phyloP scores from a whole-genome alignment of 2,888 invertebrate species.

The Macrophya annulata region DNA sequence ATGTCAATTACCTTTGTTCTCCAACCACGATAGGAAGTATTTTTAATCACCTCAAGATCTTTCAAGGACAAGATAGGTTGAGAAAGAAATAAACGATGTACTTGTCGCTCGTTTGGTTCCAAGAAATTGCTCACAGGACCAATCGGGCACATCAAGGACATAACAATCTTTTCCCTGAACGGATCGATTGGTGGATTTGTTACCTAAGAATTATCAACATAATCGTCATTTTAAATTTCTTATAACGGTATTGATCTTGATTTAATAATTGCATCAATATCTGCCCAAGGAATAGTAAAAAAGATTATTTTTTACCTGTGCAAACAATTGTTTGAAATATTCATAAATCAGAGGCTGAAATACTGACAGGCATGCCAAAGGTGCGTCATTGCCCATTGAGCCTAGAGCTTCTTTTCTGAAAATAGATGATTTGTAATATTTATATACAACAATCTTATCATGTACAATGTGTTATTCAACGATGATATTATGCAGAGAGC shows the following conservation, averaged over 20 bases:
- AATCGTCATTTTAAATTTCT: background rate
- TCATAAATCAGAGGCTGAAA: slow-evolving; percentile 97
- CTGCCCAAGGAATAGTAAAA: background rate
- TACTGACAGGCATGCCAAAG: slow-evolving; percentile 96
- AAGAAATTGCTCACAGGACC: slow-evolving; percentile 98
- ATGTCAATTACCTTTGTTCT: slow-evolving; percentile 93
- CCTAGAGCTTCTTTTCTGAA: slow-evolving; percentile 98
- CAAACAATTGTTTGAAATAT: slow-evolving; percentile 99
- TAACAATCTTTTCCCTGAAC: slow-evolving; percentile 98
- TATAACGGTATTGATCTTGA: slow-evolving; percentile 15
- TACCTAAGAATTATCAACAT: slow-evolving; percentile 80
- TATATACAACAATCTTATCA: slow-evolving; percentile 22
- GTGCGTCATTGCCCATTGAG: slow-evolving; percentile 99
- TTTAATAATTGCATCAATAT: slow-evolving; percentile 25
- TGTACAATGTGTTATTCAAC: slow-evolving; percentile 43
- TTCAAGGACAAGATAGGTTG: slow-evolving; percentile 96
- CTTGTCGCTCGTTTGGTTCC: slow-evolving; percentile 92
- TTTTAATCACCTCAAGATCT: slow-evolving; percentile 94
- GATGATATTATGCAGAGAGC: slow-evolving; percentile 7
- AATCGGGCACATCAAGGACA: slow-evolving; percentile 98
- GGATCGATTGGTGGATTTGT: slow-evolving; percentile 99
- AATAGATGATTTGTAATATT: slow-evolving; percentile 60
- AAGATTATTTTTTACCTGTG: slow-evolving; percentile 85
- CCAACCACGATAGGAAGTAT: slow-evolving; percentile 94
- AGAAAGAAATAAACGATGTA: slow-evolving; percentile 94